Conservation (phyloP, 1,140 invertebrate genomes). For the Musca domestica region DNA sequence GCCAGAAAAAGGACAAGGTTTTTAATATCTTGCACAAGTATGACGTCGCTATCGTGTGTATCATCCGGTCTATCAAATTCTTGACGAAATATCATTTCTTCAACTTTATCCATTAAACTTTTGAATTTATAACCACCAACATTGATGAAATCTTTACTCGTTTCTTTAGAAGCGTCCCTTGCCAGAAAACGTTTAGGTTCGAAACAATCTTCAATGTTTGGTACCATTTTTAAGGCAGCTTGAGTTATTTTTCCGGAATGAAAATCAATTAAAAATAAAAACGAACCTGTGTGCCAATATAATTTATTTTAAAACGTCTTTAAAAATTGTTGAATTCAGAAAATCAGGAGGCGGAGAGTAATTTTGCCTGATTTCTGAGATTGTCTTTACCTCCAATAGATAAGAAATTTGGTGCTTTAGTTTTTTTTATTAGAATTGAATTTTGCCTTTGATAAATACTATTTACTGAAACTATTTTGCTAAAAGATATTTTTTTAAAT, state of each 20-base stretch:
- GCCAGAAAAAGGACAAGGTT: constrained; percentile 45
- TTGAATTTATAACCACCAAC: constrained; percentile 40
- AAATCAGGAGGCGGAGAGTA: too few relatives aligned
- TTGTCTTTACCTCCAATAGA: too few relatives aligned
- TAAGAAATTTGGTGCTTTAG: background rate
- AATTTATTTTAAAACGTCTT: too few relatives aligned
- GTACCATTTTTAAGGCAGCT: too few relatives aligned
- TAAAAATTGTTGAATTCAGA: too few relatives aligned
- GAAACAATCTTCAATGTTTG: too few relatives aligned
- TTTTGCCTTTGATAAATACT: background rate
- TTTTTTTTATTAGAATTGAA: background rate
- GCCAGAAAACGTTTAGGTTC: too few relatives aligned
- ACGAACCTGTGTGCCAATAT: too few relatives aligned
- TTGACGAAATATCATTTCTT: constrained; percentile 45
- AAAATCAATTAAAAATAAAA: too few relatives aligned
- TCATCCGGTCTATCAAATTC: constrained; percentile 31
- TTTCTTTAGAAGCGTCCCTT: background rate
- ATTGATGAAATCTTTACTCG: constrained; percentile 34
- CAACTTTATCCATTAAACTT: constrained; percentile 40
- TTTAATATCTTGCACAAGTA: constrained; percentile 43
- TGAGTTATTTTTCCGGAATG: too few relatives aligned
- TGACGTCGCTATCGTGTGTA: constrained; percentile 38
- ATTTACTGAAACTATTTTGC: background rate
- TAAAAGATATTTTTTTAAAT: background rate
- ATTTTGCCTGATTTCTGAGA: too few relatives aligned